Evolutionary conservation across 2,797 vertebrate genomes (phyloP), one percentile per base, ranked within the genome.

Genomic region (Valencia hispanica): DNA sequence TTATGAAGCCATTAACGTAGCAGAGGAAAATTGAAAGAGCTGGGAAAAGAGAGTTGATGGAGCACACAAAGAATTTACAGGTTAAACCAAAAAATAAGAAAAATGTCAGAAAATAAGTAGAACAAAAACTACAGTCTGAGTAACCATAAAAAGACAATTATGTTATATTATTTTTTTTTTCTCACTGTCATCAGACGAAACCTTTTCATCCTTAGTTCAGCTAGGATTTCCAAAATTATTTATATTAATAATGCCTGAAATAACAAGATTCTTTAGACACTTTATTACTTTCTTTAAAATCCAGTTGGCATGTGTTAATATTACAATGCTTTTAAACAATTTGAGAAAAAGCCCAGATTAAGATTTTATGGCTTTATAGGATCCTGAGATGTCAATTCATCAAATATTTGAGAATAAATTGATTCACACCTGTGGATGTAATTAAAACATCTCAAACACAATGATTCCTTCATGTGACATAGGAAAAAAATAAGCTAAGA

Each of bases 31-130:
- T 18, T 59, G 39, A 59, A 68, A 55, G 11, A 55, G 53, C n/a
- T 27, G 53, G 11, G n/a, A 15, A 27, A 73, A 20, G 68, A 81
- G 70, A 75, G 66, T 59, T 43, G 48, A 45, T 18, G 22, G 36
- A 68, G 27, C 78, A 70, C 14, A 9, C 55, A 20, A 48, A 81
- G 20, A 91, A 78, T 75, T 76, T 84, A 76, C 50, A 70, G 70
- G 87, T 75, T 76, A 27, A 68, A 61, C 47, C 73, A 81, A 10
- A 68, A 15, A 77, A 2, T 68, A 79, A 32, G 73, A 81, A 79
- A 71, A 57, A 53, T 53, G 39, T n/a, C 6, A 30, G 74, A 59
- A 70, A 66, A 57, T 17, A 22, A 65, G 34, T 14, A 27, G 7
- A 17, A 43, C 3, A 0, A 66, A 66, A 41, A 41, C 18, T 41